Conservation (phyloP, 2,113 vertebrate genomes). For the Machaerirhynchus nigripectus region DNA sequence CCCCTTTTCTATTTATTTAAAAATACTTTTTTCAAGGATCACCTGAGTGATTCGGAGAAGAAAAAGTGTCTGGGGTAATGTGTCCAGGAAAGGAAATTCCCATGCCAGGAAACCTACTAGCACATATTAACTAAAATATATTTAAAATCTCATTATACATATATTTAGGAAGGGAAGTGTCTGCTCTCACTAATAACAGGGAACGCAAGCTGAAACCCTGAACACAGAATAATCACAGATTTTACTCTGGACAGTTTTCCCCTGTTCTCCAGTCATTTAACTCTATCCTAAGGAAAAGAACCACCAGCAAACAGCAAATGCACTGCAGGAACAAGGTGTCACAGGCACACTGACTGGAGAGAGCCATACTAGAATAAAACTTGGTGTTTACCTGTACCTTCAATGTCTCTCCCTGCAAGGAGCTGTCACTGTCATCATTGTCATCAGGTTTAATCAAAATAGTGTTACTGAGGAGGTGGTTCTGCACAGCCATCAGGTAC, state of each 20-base stretch:
- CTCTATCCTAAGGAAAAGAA: neutral
- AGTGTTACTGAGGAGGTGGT: conserved; percentile 98
- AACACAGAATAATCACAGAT: neutral
- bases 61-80: fast-evolving
- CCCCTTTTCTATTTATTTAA: neutral
- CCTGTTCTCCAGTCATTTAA: neutral
- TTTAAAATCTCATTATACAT: neutral
- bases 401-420: conserved; percentile 99
- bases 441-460: conserved; percentile 96
- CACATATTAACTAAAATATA: neutral
- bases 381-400: conserved; percentile 99
- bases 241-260: neutral
- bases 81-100: neutral
- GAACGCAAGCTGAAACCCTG: neutral
- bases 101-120: fast-evolving
- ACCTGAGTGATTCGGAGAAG: neutral
- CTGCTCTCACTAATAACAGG: neutral
- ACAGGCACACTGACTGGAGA: conserved; percentile 54
- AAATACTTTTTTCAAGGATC: neutral
- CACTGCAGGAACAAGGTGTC: neutral
- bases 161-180: neutral
- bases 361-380: conserved; percentile 84
- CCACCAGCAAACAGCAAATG: neutral
- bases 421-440: conserved; percentile 97
- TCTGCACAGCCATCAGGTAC: conserved; percentile 99